These are phyloP conservation scores for Astreopora myriophthalma DNA, from an alignment of 64 coral and sea anemone species.

Conservation along the genomic window DNA sequence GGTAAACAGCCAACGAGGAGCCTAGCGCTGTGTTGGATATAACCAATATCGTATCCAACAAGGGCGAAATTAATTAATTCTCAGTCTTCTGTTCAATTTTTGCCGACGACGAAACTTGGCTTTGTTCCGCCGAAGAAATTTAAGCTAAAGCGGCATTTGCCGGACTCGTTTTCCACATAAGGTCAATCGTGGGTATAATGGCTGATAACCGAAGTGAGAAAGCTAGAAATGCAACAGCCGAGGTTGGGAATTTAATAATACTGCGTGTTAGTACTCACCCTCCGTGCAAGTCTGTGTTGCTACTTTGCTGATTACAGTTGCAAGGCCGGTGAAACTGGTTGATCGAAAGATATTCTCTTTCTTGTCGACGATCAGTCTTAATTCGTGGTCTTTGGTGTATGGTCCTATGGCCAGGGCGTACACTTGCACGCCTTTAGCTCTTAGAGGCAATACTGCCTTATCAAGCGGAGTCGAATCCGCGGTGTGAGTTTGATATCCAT, in stretches of 20 bases:
- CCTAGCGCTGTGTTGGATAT: too few species aligned
- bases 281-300: not conserved
- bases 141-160: too few species aligned
- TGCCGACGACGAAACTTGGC: too few species aligned
- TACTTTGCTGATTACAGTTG: not conserved
- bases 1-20: too few species aligned
- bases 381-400: not conserved
- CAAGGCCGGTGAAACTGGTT: not conserved
- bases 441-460: slow-evolving; percentile 33
- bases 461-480: not conserved
- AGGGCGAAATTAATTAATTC: too few species aligned
- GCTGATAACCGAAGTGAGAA: too few species aligned
- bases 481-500: slow-evolving; percentile 27
- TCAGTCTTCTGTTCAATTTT: too few species aligned
- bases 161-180: too few species aligned
- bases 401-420: slow-evolving; percentile 50
- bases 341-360: slow-evolving; percentile 5
- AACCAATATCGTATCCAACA: too few species aligned
- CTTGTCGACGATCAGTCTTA: slow-evolving; percentile 57
- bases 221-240: too few species aligned
- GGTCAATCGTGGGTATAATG: too few species aligned
- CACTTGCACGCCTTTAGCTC: slow-evolving; percentile 21
- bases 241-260: not conserved
- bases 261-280: slow-evolving; percentile 15
- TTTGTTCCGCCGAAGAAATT: too few species aligned